Base-by-base conservation (phyloP, 2,888 invertebrate genomes). In the Andrena camellia region DNA sequence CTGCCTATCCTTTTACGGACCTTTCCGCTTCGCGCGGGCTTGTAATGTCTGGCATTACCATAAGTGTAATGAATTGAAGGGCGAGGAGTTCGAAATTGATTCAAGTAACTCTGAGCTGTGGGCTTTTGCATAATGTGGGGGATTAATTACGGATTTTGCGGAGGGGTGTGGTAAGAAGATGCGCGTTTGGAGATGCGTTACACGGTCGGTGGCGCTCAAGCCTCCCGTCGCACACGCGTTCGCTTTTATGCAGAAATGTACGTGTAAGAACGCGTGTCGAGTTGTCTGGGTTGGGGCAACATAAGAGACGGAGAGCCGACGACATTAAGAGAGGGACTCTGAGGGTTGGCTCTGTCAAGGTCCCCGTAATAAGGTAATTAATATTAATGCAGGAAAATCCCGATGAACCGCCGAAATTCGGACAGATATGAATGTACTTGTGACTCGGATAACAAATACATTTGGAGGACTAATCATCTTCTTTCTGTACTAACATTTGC, bases 241-340 rank as follows among this genome's bases (percentile, higher is more conserved):
- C 71, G 69, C 75, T 81, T 82, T 87, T 74, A 72, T 76, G 76
- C 52, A 42, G 63, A 64, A 66, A 70, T 72, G 84, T 85, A 50
- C 69, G 81, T 68, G 82, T 87, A 81, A 86, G 83, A 81, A 86
- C 81, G 87, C 80, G 59, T 75, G 81, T 85, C 81, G 80, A 84
- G 86, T 80, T 72, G 85, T 85, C 87, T 87, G 79, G 80, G 74
- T 77, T 63, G 78, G 72, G 75, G 64, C 60, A 73, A 73, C 48
- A 63, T 60, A 80, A 80, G 81, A 82, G 80, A 68, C 63, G 67
- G 50, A 74, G 76, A 68, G 71, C 60, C 78, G 71, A 67, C 82
- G 78, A 75, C 71, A 54, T 66, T 70, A 59, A 82, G 69, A 77
- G 70, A 80, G 77, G 81, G 81, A 67, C 52, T 78, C 71, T 35